Conservation (phyloP, 2,888 invertebrate species). For the Ophion ventricosus region DNA sequence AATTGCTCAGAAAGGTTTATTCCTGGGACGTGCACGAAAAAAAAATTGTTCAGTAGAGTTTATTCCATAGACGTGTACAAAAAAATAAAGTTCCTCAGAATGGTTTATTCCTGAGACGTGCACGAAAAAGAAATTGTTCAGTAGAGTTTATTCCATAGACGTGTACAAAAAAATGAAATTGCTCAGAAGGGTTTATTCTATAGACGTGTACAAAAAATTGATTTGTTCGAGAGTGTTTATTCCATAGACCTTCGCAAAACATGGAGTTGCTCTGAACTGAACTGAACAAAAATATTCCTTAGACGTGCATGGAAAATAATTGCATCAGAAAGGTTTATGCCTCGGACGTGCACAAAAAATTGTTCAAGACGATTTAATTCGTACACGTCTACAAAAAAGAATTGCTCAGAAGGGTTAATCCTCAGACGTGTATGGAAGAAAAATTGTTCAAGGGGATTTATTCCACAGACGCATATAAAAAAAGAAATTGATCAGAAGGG, state of each 20-base stretch:
- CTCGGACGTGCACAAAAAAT: too few species aligned
- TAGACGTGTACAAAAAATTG: not conserved
- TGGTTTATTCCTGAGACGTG: not conserved
- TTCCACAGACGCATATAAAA: too few species aligned
- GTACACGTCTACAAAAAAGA: too few species aligned
- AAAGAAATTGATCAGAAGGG: too few species aligned
- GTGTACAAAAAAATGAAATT: not conserved
- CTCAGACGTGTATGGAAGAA: too few species aligned
- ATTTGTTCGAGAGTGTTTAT: not conserved
- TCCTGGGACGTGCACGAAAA: not conserved
- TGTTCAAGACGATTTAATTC: too few species aligned
- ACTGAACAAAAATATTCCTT: too few species aligned
- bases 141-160: not conserved
- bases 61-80: not conserved
- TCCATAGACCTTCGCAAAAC: not conserved
- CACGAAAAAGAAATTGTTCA: not conserved
- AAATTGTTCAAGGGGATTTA: too few species aligned
- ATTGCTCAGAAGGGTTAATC: too few species aligned
- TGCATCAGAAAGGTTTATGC: too few species aligned
- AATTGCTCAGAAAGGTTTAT: not conserved
- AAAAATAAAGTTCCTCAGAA: not conserved
- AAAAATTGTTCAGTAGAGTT: not conserved
- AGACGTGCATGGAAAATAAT: too few species aligned
- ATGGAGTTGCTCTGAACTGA: too few species aligned
- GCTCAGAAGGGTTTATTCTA: not conserved